phyloP scores from a whole-genome alignment of 2,797 vertebrate genomes.

The Scomberomorus guttatus region DNA sequence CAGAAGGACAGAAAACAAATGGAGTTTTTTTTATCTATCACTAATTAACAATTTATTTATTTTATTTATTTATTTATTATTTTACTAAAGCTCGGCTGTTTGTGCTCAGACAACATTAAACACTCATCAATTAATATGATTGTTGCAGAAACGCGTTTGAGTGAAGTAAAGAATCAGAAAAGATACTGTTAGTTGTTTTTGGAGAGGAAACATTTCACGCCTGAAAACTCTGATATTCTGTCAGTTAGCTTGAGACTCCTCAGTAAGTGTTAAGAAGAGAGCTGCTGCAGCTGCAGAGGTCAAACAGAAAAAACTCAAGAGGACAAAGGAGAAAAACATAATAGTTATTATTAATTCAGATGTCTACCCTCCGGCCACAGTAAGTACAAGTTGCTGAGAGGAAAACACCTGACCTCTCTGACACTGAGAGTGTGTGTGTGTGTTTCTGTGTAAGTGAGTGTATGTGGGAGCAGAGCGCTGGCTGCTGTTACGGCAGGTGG shows the following conservation, averaged over 20 bases:
- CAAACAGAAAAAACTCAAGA: slow-evolving; percentile 19
- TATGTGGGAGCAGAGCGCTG: slow-evolving; percentile 33
- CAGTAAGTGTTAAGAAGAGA: not conserved
- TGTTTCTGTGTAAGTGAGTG: slow-evolving; percentile 24
- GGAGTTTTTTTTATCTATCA: no score
- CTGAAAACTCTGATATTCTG: not conserved
- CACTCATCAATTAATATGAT: not conserved
- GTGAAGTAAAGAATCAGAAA: not conserved
- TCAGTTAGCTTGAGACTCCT: not conserved
- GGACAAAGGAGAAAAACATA: slow-evolving; percentile 16
- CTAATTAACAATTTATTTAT: no score
- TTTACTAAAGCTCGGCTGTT: no score
- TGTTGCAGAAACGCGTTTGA: not conserved
- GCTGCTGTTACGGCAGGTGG: slow-evolving; percentile 54
- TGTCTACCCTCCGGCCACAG: slow-evolving; percentile 32
- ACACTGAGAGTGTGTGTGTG: not conserved
- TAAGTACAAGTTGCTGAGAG: slow-evolving; percentile 27
- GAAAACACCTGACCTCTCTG: slow-evolving; percentile 47
- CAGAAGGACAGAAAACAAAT: no score
- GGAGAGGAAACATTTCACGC: not conserved
- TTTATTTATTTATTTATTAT: no score
- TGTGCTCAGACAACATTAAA: no score
- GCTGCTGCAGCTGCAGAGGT: slow-evolving; percentile 16
- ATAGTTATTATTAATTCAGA: slow-evolving; percentile 41
- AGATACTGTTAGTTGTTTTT: not conserved